phyloP scores from a whole-genome alignment of 2,888 invertebrate species.

The Sinodicranocentrus sp. region DNA sequence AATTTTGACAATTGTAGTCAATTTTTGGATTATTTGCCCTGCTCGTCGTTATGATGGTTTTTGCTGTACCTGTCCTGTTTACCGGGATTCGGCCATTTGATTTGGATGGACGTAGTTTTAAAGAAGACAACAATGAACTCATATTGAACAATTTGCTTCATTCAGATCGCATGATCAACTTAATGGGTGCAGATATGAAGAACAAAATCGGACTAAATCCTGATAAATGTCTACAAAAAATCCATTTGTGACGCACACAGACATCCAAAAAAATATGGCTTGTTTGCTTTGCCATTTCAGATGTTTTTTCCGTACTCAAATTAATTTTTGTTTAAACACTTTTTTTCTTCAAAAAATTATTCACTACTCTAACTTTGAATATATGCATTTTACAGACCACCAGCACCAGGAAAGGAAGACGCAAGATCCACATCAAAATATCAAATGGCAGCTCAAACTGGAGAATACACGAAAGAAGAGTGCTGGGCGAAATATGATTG shows the following conservation, averaged over 20 bases:
- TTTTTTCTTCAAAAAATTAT: neutral
- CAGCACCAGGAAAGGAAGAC: conserved; percentile 55
- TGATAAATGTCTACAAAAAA: conserved; percentile 75
- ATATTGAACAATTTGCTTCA: conserved; percentile 71
- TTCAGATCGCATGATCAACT: conserved; percentile 70
- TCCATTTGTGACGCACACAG: conserved; percentile 76
- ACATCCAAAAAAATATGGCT: conserved; percentile 73
- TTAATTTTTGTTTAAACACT: neutral
- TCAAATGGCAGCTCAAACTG: conserved; percentile 75
- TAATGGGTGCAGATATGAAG: conserved; percentile 75
- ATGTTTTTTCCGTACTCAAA: conserved; percentile 74
- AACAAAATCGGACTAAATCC: conserved; percentile 76
- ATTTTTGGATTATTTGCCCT: conserved; percentile 76
- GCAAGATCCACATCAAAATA: conserved; percentile 64
- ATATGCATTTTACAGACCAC: conserved; percentile 55
- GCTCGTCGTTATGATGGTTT: conserved; percentile 73
- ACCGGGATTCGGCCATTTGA: conserved; percentile 74
- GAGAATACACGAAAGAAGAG: conserved; percentile 71
- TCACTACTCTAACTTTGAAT: neutral
- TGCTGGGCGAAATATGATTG: conserved; percentile 74
- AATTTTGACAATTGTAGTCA: conserved; percentile 61
- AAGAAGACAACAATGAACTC: conserved; percentile 33
- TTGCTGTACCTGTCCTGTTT: conserved; percentile 75
- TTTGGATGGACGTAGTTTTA: conserved; percentile 69
- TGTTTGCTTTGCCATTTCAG: conserved; percentile 74